A percentile compares a stretch with the other conserved stretches of the same genome.
phyloP scores from a whole-genome alignment of 2,888 invertebrate species.

The Leucophenga maculata region DNA sequence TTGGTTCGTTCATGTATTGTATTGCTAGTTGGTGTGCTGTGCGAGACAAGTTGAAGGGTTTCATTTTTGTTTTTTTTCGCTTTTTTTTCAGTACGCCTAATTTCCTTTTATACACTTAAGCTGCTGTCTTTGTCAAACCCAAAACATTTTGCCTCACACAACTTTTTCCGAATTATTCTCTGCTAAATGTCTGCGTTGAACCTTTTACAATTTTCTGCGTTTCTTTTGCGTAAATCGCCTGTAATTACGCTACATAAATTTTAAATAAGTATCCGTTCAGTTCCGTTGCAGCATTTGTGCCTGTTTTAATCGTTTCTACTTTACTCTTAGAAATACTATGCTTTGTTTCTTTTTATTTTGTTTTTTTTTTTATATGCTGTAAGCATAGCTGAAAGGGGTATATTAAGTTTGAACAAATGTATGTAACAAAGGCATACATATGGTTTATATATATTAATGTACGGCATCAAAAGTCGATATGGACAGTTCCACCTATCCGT shows the following conservation, averaged over 20 bases:
- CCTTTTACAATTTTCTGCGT: slow-evolving; percentile 32
- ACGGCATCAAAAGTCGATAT: no score
- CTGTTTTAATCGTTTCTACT: slow-evolving; percentile 16
- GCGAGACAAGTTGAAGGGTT: background rate
- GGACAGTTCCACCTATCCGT: no score
- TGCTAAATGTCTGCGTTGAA: slow-evolving; percentile 17
- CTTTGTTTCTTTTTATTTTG: background rate
- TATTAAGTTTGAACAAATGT: no score
- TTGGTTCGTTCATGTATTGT: background rate
- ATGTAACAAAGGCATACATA: no score
- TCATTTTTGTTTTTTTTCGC: background rate
- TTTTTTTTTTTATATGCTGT: slow-evolving; percentile 33
- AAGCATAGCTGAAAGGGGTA: slow-evolving; percentile 27
- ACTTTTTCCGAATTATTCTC: slow-evolving; percentile 35
- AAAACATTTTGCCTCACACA: slow-evolving; percentile 26
- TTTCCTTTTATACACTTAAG: slow-evolving; percentile 1
- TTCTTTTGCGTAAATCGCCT: slow-evolving; percentile 55
- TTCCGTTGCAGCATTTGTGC: slow-evolving; percentile 48
- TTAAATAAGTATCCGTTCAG: slow-evolving; percentile 61
- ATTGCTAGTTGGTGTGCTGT: background rate
- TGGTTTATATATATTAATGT: no score
- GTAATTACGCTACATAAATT: slow-evolving; percentile 67
- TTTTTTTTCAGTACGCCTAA: background rate
- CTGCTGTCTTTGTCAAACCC: slow-evolving; percentile 4
- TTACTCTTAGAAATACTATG: background rate